These are phyloP conservation scores for Cirrhinus mrigala DNA, from an alignment of 2,797 vertebrate species.

Conservation along the genomic window DNA sequence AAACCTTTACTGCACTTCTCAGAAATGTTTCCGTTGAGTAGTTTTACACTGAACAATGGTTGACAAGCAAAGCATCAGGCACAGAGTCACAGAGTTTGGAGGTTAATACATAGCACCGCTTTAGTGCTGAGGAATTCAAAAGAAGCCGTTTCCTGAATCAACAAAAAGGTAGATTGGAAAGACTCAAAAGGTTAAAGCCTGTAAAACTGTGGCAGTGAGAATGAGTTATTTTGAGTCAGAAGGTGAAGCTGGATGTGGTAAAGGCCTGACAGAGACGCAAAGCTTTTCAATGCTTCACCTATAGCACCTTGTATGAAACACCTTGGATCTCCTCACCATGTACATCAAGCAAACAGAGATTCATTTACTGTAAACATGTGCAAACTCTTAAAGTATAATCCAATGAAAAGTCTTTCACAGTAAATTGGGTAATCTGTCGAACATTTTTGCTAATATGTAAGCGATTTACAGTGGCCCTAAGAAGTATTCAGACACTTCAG, in stretches of 20 bases:
- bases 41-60: constrained; percentile 37
- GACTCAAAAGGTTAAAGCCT: constrained; percentile 2
- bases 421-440: neutral
- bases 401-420: constrained; percentile 47
- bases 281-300: constrained; percentile 34
- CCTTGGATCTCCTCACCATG: constrained; percentile 40
- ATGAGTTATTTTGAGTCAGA: constrained; percentile 15
- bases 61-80: constrained; percentile 49
- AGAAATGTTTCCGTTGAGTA: constrained; percentile 33
- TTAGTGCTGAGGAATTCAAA: constrained; percentile 33
- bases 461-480: neutral
- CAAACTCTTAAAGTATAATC: constrained; percentile 19
- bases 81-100: constrained; percentile 31
- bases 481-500: constrained; percentile 2
- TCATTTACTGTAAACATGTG: constrained; percentile 45
- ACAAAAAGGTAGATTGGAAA: constrained; percentile 7
- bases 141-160: constrained; percentile 24
- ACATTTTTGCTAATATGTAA: neutral
- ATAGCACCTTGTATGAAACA: constrained; percentile 79
- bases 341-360: constrained; percentile 33
- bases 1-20: constrained; percentile 34
- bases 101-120: constrained; percentile 34
- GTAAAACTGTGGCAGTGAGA: constrained; percentile 29
- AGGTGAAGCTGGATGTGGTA: constrained; percentile 11
- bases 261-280: constrained; percentile 7